phyloP scores from a whole-genome alignment of 2,888 invertebrate species.

The Aproaerema taeniolella region DNA sequence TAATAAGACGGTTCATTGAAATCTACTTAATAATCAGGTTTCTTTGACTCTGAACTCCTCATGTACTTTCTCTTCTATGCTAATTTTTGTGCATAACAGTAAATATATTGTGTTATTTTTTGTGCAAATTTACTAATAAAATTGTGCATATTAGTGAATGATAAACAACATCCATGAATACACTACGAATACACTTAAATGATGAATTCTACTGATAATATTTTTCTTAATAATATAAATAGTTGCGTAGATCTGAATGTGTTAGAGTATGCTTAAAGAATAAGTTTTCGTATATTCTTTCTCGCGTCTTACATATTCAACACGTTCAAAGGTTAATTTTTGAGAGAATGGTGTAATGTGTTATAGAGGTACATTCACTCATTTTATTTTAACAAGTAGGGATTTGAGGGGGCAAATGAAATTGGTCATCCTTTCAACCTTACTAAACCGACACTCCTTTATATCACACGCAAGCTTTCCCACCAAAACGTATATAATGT shows the following conservation, averaged over 20 bases:
- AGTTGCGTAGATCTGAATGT: slow-evolving; percentile 28
- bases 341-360: not conserved
- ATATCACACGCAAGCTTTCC: slow-evolving; percentile 32
- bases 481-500: slow-evolving; percentile 25
- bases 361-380: slow-evolving; percentile 12
- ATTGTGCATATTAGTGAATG: slow-evolving; percentile 7
- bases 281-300: slow-evolving; percentile 48
- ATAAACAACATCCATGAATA: slow-evolving; percentile 19
- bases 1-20: not conserved
- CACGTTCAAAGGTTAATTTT: slow-evolving; percentile 31
- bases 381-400: slow-evolving; percentile 9
- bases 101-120: slow-evolving; percentile 5
- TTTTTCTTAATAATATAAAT: slow-evolving; percentile 15
- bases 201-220: slow-evolving; percentile 1
- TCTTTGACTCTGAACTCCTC: slow-evolving; percentile 51
- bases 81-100: slow-evolving; percentile 9
- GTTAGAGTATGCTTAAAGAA: slow-evolving; percentile 51
- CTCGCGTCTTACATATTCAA: slow-evolving; percentile 62
- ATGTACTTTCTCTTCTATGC: not conserved
- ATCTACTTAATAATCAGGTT: slow-evolving; percentile 54
- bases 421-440: slow-evolving; percentile 12
- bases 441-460: slow-evolving; percentile 7
- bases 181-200: slow-evolving; percentile 13
- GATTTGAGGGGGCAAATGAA: slow-evolving; percentile 8
- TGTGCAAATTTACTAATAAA: slow-evolving; percentile 3